Evolutionary conservation across 2,888 invertebrate genomes (phyloP).

Genomic region (Thereva nobilitata): DNA sequence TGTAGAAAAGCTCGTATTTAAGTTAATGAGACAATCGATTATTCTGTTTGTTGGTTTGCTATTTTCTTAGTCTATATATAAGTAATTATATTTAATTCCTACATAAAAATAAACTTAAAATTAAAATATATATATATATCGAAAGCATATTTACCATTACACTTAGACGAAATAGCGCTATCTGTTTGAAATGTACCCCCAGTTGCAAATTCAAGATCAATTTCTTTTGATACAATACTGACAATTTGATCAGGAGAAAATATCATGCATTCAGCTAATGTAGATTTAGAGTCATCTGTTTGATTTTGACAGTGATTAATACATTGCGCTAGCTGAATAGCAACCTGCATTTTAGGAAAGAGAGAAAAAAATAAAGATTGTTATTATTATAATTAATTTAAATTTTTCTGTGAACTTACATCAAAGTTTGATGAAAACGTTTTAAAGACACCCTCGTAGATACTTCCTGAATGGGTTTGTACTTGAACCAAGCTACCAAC

Average conservation of each 20-base stretch:
- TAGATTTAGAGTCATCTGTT: conserved; percentile 51
- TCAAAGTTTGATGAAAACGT: conserved; percentile 89
- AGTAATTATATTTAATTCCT: too few relatives aligned
- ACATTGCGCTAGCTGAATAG: conserved; percentile 84
- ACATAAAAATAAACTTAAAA: not conserved
- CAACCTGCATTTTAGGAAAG: conserved; percentile 60
- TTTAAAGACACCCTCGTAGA: conserved; percentile 88
- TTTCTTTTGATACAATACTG: conserved; percentile 78
- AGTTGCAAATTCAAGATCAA: conserved; percentile 87
- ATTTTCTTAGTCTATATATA: too few relatives aligned
- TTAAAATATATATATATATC: not conserved
- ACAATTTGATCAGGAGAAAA: conserved; percentile 85
- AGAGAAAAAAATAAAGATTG: conserved; percentile 7
- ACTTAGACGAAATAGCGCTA: conserved; percentile 79
- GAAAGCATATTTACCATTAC: conserved; percentile 68
- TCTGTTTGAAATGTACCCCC: conserved; percentile 89
- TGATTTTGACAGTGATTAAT: conserved; percentile 52
- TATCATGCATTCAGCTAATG: conserved; percentile 59
- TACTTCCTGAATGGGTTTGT: conserved; percentile 79
- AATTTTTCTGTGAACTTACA: conserved; percentile 56
- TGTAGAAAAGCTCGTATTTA: too few relatives aligned
- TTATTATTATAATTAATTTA: conserved; percentile 18
- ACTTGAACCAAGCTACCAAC: conserved; percentile 83
- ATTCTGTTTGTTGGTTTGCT: too few relatives aligned
- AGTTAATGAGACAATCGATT: too few relatives aligned